Evolutionary conservation across 2,113 vertebrate species (phyloP).

Genomic region (Clarias batrachus): DNA sequence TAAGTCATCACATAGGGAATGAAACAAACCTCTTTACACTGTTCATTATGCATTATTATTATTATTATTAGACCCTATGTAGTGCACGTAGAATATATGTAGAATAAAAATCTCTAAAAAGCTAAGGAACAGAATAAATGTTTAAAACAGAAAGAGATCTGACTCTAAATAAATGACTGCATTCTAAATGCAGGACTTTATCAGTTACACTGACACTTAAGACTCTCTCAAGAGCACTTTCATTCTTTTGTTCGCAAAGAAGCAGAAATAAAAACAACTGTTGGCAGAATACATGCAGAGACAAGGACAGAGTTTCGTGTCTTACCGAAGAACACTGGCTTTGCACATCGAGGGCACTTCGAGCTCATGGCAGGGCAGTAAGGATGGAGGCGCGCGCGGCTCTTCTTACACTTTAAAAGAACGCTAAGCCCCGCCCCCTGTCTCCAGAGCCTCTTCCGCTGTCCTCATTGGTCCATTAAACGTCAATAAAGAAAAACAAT

Average conservation of each 20-base stretch:
- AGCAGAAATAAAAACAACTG: background rate
- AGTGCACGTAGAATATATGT: background rate
- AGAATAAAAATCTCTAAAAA: background rate
- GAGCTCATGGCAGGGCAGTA: conserved; percentile 40
- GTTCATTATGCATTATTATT: background rate
- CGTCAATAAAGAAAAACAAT: background rate
- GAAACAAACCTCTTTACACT: no score
- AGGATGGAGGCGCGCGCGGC: background rate
- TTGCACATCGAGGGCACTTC: conserved; percentile 47
- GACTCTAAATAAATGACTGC: background rate
- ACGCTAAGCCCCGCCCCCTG: background rate
- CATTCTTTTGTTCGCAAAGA: background rate
- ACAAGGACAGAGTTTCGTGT: background rate
- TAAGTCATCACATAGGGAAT: no score
- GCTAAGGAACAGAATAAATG: background rate
- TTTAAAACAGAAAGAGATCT: background rate
- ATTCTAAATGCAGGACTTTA: background rate
- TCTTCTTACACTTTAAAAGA: background rate
- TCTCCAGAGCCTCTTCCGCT: background rate
- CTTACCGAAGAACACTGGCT: conserved; percentile 56
- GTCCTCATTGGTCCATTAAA: background rate
- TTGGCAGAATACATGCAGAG: background rate
- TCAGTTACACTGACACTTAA: background rate
- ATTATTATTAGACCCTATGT: background rate
- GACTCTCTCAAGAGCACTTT: background rate